A percentile compares a stretch with the other conserved stretches of the same genome.
Evolutionary conservation across 1,140 invertebrate genomes (phyloP).

Genomic region (Philotrypesis tridentata): DNA sequence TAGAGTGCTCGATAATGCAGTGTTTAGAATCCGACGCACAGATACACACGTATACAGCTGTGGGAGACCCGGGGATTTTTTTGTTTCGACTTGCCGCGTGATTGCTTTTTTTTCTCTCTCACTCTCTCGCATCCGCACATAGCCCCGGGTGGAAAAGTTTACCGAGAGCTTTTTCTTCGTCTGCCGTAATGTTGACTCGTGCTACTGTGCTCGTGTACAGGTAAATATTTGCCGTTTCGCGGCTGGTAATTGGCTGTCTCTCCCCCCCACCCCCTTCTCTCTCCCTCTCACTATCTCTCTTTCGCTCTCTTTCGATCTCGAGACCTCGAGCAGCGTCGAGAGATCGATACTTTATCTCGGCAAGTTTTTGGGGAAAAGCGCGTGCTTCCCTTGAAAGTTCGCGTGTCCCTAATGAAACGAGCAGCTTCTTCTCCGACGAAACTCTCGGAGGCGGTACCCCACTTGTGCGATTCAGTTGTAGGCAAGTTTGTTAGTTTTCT

Average conservation of each 20-base stretch:
- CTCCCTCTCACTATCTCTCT: no score
- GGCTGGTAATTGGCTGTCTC: conserved; percentile 2
- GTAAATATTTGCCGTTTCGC: neutral
- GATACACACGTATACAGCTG: no score
- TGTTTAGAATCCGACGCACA: neutral
- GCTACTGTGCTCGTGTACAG: neutral
- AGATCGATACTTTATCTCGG: neutral
- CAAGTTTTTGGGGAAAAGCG: neutral
- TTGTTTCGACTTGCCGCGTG: neutral
- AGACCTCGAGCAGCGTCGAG: no score
- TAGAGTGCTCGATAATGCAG: neutral
- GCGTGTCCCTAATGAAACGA: neutral
- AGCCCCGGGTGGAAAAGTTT: neutral
- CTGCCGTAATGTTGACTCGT: neutral
- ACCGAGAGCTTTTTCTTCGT: neutral
- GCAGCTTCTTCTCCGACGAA: neutral
- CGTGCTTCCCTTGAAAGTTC: neutral
- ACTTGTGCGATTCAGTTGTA: neutral
- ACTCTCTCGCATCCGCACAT: neutral
- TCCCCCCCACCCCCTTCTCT: no score
- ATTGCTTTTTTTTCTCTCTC: neutral
- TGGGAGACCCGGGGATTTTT: neutral
- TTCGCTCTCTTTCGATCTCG: no score
- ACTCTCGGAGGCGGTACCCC: neutral
- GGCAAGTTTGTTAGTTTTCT: neutral